Evolutionary conservation across 2,113 vertebrate genomes (phyloP).

Genomic region (Lamprologus ornatipinnis): DNA sequence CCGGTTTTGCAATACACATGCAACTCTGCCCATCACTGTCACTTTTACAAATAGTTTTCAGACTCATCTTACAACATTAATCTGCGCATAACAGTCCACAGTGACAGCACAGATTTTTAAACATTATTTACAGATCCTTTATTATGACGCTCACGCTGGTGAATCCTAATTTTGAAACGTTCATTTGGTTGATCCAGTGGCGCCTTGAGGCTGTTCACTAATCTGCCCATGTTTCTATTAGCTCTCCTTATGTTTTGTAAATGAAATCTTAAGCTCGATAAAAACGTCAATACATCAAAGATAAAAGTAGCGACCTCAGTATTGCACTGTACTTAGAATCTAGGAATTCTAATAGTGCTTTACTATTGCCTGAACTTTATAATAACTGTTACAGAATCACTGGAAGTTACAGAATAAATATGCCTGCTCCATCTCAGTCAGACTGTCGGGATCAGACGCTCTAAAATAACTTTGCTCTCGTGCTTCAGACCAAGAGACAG

Average conservation of each 20-base stretch:
- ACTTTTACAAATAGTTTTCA: neutral
- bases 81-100: neutral
- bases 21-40: fast-evolving
- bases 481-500: neutral
- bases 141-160: neutral
- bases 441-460: neutral
- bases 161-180: neutral
- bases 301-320: fast-evolving
- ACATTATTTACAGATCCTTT: fast-evolving
- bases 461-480: neutral
- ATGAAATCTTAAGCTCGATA: neutral
- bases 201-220: neutral
- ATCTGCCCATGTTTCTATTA: fast-evolving
- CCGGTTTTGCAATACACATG: neutral
- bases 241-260: neutral
- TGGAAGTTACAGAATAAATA: neutral
- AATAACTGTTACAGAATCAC: neutral
- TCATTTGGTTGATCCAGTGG: neutral
- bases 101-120: neutral
- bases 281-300: neutral
- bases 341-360: neutral
- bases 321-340: fast-evolving
- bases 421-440: neutral
- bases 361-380: neutral
- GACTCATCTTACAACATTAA: neutral